A percentile compares a stretch with the other conserved stretches of the same genome.
Conservation (phyloP, 2,113 vertebrate species). For the Phylloscopus trochilus region DNA sequence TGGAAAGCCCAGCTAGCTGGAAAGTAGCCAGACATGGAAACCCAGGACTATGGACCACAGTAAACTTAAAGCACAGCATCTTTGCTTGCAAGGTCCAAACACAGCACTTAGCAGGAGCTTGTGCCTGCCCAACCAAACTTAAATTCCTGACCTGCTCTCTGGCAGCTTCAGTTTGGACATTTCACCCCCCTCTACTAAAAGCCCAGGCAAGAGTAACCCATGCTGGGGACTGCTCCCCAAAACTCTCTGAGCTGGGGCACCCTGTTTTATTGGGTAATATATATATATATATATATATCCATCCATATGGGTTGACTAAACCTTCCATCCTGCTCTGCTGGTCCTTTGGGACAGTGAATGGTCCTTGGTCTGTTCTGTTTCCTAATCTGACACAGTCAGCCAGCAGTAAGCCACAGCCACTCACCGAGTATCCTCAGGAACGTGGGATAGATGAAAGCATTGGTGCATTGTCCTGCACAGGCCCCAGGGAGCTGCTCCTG, state of each 20-base stretch:
- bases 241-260: neutral
- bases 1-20: neutral
- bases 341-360: neutral
- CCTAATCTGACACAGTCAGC: neutral
- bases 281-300: too few species aligned
- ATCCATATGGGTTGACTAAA: neutral
- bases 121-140: neutral
- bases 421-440: neutral
- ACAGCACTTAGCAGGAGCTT: accelerated
- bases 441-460: accelerated
- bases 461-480: neutral
- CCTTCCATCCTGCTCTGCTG: neutral
- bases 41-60: neutral
- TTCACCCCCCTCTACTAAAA: neutral
- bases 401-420: neutral
- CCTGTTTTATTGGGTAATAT: neutral
- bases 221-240: neutral
- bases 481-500: neutral
- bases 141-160: neutral
- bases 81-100: neutral
- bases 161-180: neutral
- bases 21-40: neutral
- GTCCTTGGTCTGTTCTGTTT: neutral
- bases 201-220: neutral
- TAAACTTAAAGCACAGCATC: neutral